Conservation (phyloP, 1,140 invertebrate genomes). For the Phocides pigmalion region DNA sequence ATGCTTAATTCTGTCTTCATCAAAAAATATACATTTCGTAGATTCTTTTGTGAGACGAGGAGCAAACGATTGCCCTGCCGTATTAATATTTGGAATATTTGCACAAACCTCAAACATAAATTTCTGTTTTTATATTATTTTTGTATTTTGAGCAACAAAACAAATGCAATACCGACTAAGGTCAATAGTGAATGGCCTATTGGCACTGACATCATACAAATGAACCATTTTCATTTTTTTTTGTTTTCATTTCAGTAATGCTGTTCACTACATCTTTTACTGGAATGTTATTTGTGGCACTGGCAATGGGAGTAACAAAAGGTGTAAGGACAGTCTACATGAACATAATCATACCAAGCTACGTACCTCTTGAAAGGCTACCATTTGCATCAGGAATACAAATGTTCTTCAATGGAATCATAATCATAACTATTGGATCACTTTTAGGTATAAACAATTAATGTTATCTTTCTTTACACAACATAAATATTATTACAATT, state of each 20-base stretch:
- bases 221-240: constrained; percentile 8
- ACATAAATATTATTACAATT: neutral
- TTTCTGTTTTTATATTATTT: too few relatives aligned
- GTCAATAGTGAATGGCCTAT: too few relatives aligned
- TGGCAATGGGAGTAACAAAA: constrained; percentile 87
- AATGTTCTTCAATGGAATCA: constrained; percentile 86
- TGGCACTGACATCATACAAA: too few relatives aligned
- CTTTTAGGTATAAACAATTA: constrained; percentile 83
- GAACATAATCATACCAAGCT: constrained; percentile 87
- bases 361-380: constrained; percentile 86
- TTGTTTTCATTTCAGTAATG: constrained; percentile 74
- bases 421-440: constrained; percentile 85
- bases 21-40: too few relatives aligned
- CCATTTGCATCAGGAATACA: constrained; percentile 87
- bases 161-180: too few relatives aligned
- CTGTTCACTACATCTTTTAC: constrained; percentile 74
- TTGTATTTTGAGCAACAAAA: too few relatives aligned
- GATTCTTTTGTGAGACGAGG: too few relatives aligned
- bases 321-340: constrained; percentile 88
- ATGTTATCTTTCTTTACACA: constrained; percentile 1
- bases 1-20: too few relatives aligned
- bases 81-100: too few relatives aligned
- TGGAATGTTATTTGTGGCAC: constrained; percentile 73
- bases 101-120: too few relatives aligned
- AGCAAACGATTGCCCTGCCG: too few relatives aligned